Base-by-base conservation (phyloP, 2,888 invertebrate species). In the Acholoe squamosa region DNA sequence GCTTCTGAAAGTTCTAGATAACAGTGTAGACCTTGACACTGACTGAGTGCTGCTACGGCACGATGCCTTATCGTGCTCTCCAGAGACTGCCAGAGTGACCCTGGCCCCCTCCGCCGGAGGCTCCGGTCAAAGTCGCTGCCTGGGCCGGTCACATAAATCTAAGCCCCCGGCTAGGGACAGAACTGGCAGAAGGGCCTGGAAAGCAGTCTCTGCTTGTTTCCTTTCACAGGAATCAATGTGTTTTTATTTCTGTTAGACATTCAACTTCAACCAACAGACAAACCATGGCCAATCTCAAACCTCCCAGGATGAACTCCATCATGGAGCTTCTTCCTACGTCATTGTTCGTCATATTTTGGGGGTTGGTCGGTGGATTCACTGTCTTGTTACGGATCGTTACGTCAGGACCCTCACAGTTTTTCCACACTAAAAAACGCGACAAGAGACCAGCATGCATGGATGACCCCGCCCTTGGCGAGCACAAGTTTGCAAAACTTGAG, bases 401-500 rank as follows among this genome's bases (percentile, higher is more conserved):
- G 43, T 33, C 89, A 14, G 91, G 91, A 19, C 89, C 91, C 1
- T 76, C 34, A 31, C 54, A 84, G 52, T 89, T 76, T 31, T 90
- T 91, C 52, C 12, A 56, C n/a, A 33, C 33, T 33, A 91, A 90
- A 77, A 52, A 77, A 43, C 77, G 92, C 14, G 71, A 89, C 34
- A 80, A 34, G 25, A 56, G 91, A 54, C 92, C 92, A 5, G 84
- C 25, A 31, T 34, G 90, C 43, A 52, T 92, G 54, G 88, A 89
- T 25, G 90, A 90, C 61, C 88, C 67, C 22, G 16, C 84, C 22
- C 89, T 88, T 22, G 92, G 92, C 14, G 77, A 52, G 28, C 92
- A 92, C 61, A 28, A 80, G 28, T 92, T 90, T 67, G 71, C 77
- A 14, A 25, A 67, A 28, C 80, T 92, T 22, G 90, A 91, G 89